These are phyloP conservation scores for Branchinecta sandiegonensis DNA, from an alignment of 2,888 invertebrate species.

Conservation along the genomic window DNA sequence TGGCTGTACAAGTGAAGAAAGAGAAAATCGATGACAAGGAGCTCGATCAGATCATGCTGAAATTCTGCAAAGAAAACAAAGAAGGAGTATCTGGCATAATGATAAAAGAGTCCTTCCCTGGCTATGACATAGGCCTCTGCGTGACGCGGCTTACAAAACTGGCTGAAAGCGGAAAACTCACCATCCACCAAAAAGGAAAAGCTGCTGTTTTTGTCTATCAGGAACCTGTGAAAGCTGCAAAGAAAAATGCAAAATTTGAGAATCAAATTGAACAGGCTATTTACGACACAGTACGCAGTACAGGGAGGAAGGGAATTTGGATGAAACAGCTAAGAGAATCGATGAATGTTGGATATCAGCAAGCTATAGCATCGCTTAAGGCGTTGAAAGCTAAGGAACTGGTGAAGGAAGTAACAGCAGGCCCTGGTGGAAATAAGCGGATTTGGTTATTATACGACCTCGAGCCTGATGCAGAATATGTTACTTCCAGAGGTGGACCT, in stretches of 20 bases:
- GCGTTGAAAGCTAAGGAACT: not conserved
- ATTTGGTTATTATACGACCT: constrained; percentile 1
- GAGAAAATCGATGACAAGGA: not conserved
- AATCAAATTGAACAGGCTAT: constrained; percentile 11
- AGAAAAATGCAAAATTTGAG: constrained; percentile 2
- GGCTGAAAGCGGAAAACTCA: not conserved
- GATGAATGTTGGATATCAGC: not conserved
- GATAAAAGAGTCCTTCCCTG: not conserved
- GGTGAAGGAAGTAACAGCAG: not conserved
- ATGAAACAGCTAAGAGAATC: constrained; percentile 6
- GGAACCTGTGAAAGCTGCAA: not conserved
- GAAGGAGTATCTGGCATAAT: constrained; percentile 8
- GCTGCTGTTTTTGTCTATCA: not conserved
- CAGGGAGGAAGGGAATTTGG: constrained; percentile 2
- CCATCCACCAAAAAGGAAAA: not conserved
- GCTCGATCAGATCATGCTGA: not conserved
- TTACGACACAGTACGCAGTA: not conserved
- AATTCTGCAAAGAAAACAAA: constrained; percentile 1
- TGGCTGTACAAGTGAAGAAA: not conserved
- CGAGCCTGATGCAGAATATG: not conserved
- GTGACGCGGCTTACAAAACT: not conserved
- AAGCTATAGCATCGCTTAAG: not conserved
- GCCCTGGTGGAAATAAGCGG: not conserved
- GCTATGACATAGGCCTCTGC: not conserved
- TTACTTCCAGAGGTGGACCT: not conserved